phyloP scores from a whole-genome alignment of 2,113 vertebrate species.

The Nothobranchius kuhntae region DNA sequence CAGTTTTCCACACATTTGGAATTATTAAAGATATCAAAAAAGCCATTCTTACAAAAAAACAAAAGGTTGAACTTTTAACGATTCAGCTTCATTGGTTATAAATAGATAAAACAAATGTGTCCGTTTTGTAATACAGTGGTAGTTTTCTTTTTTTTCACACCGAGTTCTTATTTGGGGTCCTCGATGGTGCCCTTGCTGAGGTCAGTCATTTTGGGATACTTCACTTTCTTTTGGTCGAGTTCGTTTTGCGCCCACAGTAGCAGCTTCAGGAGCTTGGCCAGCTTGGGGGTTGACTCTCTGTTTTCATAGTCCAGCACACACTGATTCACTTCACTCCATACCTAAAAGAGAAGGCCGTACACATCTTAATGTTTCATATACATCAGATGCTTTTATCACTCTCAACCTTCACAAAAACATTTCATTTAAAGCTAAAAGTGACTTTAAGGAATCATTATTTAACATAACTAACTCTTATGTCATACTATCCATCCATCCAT shows the following conservation, averaged over 20 bases:
- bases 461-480: not conserved
- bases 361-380: conserved; percentile 1
- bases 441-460: no score
- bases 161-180: conserved; percentile 90
- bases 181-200: conserved; percentile 98
- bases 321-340: conserved; percentile 99
- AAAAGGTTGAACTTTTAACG: conserved; percentile 58
- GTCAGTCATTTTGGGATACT: conserved; percentile 99
- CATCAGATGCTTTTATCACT: not conserved
- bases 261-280: conserved; percentile 96
- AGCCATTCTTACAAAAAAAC: conserved; percentile 72
- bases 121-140: conserved; percentile 59
- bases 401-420: not conserved
- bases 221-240: conserved; percentile 99
- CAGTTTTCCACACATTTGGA: conserved; percentile 61
- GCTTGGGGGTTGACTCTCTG: conserved; percentile 94
- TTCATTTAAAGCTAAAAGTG: not conserved
- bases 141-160: conserved; percentile 27
- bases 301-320: conserved; percentile 94
- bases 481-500: not conserved
- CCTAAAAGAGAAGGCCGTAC: conserved; percentile 77
- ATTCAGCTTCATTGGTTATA: conserved; percentile 77
- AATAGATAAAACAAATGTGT: conserved; percentile 77
- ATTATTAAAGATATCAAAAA: conserved; percentile 76
- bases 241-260: conserved; percentile 99